Base-by-base conservation (phyloP, 37 sponge, comb jelly and placozoan genomes). In the Halichondria panicea region DNA sequence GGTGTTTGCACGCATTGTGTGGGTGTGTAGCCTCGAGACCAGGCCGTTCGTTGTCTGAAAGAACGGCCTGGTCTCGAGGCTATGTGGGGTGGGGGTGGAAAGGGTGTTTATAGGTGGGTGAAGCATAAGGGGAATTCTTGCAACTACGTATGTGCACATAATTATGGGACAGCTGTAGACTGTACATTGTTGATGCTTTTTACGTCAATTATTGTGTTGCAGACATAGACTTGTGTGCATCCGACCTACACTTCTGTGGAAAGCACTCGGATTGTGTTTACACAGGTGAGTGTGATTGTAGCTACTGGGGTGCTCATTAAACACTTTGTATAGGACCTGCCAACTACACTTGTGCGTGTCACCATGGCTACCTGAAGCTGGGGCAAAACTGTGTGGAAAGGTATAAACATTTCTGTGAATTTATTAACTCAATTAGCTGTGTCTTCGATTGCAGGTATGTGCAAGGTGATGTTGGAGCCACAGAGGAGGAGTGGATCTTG, bases 151-250 rank as follows among this genome's bases (percentile, higher is more conserved):
- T 18, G 9, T 18, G 13, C 13, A 13, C 9, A 18, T 18, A 9
- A 18, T 18, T 48, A 18, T 9, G 9, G 50, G 13, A 48, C 9
- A 27, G 61, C 61, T 18, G 8, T 30, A 27, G 7, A 8, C 61
- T 30, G 7, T 59, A n/a, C 61, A 8, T 22, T 33, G 37, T 19
- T 19, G 37, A 33, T 33, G 5, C 27, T 7, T 3, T 7, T 19
- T 7, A 18, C 4, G 12, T 4, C 38, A 18, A 3, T 6, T 27
- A 7, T 4, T 7, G 18, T 18, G 33, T 18, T 70, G 43, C 59
- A 87, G 87, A 87, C 75, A 30, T 87, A 22, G 75, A 87, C 43
- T 52, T 80, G 81, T 87, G 87, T 75, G 69, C 61, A n/a, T 28
- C 70, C 18, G 87, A 87, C 62, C 81, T 80, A 2, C 87, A 87